These are phyloP conservation scores for Colletes collaris DNA, from an alignment of 2,888 invertebrate genomes.

Conservation along the genomic window DNA sequence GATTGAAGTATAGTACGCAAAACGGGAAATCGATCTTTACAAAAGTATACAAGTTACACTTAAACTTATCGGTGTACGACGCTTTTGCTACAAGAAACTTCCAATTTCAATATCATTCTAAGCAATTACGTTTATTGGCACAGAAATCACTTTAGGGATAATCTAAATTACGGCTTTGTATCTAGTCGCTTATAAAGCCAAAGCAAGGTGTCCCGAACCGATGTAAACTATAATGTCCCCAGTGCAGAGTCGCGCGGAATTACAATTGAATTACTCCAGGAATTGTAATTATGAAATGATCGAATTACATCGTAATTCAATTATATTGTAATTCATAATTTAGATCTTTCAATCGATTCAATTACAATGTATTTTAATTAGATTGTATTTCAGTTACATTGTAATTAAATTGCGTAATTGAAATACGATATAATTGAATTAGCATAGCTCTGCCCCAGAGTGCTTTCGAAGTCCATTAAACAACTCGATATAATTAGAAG, in stretches of 20 bases:
- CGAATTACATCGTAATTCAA: too few relatives aligned
- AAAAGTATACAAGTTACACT: conserved; percentile 16
- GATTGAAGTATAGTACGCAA: conserved; percentile 5
- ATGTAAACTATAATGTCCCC: conserved; percentile 13
- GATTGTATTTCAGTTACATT: too few relatives aligned
- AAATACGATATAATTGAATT: too few relatives aligned
- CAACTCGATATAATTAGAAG: not conserved
- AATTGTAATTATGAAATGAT: too few relatives aligned
- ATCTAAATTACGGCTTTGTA: conserved; percentile 44
- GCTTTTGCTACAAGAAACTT: conserved; percentile 2
- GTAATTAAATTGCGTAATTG: too few relatives aligned
- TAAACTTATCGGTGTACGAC: conserved; percentile 16
- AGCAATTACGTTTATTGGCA: conserved; percentile 14
- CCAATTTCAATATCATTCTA: not conserved
- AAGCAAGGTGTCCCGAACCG: conserved; percentile 23
- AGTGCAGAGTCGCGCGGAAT: too few relatives aligned
- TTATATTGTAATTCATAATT: too few relatives aligned
- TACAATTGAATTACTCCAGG: too few relatives aligned
- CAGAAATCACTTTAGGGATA: conserved; percentile 20
- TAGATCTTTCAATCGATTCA: too few relatives aligned
- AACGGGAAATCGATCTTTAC: conserved; percentile 7
- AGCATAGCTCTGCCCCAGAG: not conserved
- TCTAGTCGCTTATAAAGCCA: conserved; percentile 50
- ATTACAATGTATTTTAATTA: too few relatives aligned
- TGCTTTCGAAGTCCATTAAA: conserved; percentile 4